Percentiles rank a stretch among this genome's conserved stretches.
These are phyloP conservation scores for Mercenaria mercenaria DNA, from an alignment of 1,140 invertebrate genomes.

Conservation along the genomic window DNA sequence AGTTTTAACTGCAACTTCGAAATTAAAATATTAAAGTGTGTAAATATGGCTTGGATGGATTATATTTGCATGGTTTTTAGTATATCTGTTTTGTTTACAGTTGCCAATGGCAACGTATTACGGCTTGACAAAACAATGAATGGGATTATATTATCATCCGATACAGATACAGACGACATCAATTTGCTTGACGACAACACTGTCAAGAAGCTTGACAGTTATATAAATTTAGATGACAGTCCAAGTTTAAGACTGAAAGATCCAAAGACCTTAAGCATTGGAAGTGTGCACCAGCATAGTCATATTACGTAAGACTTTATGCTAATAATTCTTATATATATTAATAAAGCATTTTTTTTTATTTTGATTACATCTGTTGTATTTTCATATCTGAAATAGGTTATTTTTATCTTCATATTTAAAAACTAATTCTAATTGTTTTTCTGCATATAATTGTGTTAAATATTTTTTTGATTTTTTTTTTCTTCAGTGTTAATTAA, in stretches of 20 bases:
- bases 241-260: not conserved
- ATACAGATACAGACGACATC: not conserved
- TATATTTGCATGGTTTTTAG: not conserved
- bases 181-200: not conserved
- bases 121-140: not conserved
- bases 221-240: not conserved
- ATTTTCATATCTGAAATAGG: no score
- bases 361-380: no score
- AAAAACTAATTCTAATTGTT: no score
- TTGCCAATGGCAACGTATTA: not conserved
- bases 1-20: no score
- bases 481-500: no score
- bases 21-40: no score
- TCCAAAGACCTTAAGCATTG: not conserved
- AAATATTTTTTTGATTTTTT: no score
- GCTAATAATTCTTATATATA: no score
- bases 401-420: no score
- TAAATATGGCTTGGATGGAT: not conserved
- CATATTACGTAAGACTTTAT: not conserved
- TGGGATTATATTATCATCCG: not conserved
- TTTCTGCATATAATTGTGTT: no score
- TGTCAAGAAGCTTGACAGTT: not conserved
- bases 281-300: not conserved
- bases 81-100: not conserved
- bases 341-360: no score